phyloP scores from a whole-genome alignment of 2,797 vertebrate species.

The Hemibagrus guttatus region DNA sequence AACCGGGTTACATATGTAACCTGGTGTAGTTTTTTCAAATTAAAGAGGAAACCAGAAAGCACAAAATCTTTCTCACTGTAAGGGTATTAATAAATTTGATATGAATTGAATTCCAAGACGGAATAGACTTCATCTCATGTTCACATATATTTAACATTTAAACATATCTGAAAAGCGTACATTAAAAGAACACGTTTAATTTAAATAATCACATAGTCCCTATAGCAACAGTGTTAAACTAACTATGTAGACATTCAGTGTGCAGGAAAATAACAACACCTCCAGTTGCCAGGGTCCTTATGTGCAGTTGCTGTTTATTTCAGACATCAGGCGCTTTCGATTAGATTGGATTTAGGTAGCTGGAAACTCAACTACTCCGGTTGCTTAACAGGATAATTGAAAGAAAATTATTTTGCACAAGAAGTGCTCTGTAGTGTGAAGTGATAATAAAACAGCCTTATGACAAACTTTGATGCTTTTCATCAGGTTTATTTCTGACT shows the following conservation, averaged over 20 bases:
- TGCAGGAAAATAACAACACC: background rate
- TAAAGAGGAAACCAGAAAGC: too few species aligned
- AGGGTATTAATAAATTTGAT: too few species aligned
- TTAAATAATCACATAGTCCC: background rate
- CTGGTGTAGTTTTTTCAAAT: too few species aligned
- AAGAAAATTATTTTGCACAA: background rate
- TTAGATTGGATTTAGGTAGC: conserved; percentile 17
- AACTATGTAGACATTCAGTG: background rate
- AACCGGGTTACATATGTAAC: too few species aligned
- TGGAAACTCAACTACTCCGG: conserved; percentile 5
- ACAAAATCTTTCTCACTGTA: too few species aligned
- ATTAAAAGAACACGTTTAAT: background rate
- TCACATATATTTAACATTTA: too few species aligned
- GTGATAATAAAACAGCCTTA: conserved; percentile 22
- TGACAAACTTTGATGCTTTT: conserved; percentile 35
- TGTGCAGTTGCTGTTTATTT: conserved; percentile 10
- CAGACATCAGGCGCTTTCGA: conserved; percentile 1
- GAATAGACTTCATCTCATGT: too few species aligned
- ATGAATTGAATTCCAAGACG: too few species aligned
- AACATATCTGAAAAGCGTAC: too few species aligned
- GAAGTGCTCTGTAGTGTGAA: background rate
- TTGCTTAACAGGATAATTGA: conserved; percentile 10
- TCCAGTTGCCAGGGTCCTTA: background rate
- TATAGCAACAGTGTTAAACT: background rate
- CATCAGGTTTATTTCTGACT: conserved; percentile 21